Evolutionary conservation across 1,140 invertebrate genomes (phyloP), one percentile per base, ranked within the genome.

Genomic region (Aradophagus sp.): DNA sequence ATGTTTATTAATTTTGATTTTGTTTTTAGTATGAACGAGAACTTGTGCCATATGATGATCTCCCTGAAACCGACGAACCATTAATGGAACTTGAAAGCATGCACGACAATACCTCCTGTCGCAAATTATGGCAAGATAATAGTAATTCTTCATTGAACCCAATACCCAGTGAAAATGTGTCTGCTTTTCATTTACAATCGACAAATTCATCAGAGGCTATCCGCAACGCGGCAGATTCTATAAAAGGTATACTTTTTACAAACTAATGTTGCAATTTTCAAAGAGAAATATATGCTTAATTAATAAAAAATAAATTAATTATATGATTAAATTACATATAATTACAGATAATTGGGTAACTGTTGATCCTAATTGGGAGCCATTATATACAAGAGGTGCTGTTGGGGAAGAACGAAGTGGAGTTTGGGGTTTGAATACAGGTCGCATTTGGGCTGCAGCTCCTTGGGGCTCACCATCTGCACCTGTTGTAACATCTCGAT

Each of bases 291-390:
- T 23, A 5, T 5, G 4, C 20, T 23, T 23, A 5, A 5, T 23
- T 23, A 23, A 5, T 8, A 23, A 23, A 23, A 5, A 23, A 4
- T 23, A 4, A 23, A 8, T 23, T 5, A 23, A 23, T 5, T 31
- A 5, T 23, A 4, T 31, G n/a, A 31, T 10, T 31, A 8, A 31
- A 10, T 11, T 6, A 31, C 29, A 23, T 31, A 31, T 31, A 6
- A 10, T 31, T 5, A 31, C 11, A 34, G 80, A 86, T 45, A 86
- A 83, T 42, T 86, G 85, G 85, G 75, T 80, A 10, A 79, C 79
- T 34, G 68, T 86, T 1, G 81, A 85, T 62, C 83, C 83, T n/a
- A 82, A 85, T 72, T 87, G 86, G 86, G 81, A 86, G 70, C 86
- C 85, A 3, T 68, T 86, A 14, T 86, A 86, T 19, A 84, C 81